Evolutionary conservation across 2,797 vertebrate species (phyloP).

Genomic region (Rhinogobio ventralis): DNA sequence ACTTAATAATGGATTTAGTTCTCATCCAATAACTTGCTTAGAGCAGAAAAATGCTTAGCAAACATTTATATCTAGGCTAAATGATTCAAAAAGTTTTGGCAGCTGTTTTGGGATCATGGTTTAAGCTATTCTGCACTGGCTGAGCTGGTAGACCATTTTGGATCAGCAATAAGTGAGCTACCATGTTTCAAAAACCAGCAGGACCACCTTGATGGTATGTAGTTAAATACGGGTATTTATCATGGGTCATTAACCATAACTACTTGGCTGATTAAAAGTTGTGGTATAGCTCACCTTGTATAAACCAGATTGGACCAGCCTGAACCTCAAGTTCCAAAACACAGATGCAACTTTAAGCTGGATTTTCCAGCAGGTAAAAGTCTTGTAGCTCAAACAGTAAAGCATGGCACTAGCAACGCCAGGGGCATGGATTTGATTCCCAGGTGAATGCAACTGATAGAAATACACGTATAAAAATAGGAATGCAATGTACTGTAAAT

Average conservation of each 20-base stretch:
- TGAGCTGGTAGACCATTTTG: background rate
- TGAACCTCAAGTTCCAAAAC: background rate
- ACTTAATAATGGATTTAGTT: background rate
- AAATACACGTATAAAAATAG: background rate
- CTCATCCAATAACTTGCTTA: background rate
- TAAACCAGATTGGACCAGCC: background rate
- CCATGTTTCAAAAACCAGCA: background rate
- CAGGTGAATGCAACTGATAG: background rate
- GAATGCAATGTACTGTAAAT: background rate
- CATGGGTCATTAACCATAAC: background rate
- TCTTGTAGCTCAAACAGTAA: background rate
- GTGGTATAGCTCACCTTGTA: background rate
- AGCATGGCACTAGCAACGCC: background rate
- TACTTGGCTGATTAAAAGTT: background rate
- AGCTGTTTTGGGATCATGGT: background rate
- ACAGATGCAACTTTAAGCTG: background rate
- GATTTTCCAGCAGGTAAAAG: background rate
- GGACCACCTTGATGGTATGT: background rate
- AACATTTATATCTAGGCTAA: background rate
- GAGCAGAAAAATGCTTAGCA: background rate
- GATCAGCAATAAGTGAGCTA: background rate
- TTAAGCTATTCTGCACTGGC: background rate
- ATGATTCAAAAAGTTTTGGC: background rate
- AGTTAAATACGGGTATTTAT: background rate
- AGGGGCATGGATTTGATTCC: background rate